Evolutionary conservation across 2,888 invertebrate species (phyloP).

Genomic region (Lepetodrilus schrolli): DNA sequence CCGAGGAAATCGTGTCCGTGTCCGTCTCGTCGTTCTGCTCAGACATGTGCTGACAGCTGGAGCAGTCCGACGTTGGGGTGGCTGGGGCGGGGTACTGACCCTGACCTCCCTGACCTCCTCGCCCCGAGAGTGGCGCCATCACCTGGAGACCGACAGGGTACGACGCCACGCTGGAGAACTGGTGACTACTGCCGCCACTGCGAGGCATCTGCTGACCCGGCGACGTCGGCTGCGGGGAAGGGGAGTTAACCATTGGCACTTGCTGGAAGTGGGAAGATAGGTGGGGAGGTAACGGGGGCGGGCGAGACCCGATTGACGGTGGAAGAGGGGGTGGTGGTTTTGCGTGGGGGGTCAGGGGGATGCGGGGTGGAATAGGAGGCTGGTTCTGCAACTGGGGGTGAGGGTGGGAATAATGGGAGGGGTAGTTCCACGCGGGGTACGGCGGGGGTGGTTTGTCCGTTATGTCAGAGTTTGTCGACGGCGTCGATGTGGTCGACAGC

Average conservation of each 20-base stretch:
- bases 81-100: neutral
- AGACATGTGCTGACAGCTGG: conserved; percentile 17
- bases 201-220: conserved; percentile 28
- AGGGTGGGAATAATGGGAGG: conserved; percentile 33
- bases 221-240: conserved; percentile 27
- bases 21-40: conserved; percentile 59
- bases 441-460: conserved; percentile 74
- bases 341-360: conserved; percentile 52
- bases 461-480: conserved; percentile 73
- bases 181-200: too few relatives aligned
- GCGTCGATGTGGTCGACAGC: conserved; percentile 72
- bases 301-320: neutral
- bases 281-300: conserved; percentile 32
- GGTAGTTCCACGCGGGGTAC: conserved; percentile 60
- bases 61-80: conserved; percentile 24
- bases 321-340: conserved; percentile 33
- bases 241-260: conserved; percentile 13
- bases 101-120: too few relatives aligned
- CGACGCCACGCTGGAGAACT: neutral
- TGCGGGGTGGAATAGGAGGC: conserved; percentile 62
- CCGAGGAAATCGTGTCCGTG: conserved; percentile 53
- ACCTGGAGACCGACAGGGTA: neutral
- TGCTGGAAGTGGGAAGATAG: conserved; percentile 23
- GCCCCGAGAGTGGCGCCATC: neutral
- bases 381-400: conserved; percentile 50